A percentile compares a stretch with the other conserved stretches of the same genome.
phyloP scores from a whole-genome alignment of 2,888 invertebrate species.

The Drosophila pseudotakahashii region DNA sequence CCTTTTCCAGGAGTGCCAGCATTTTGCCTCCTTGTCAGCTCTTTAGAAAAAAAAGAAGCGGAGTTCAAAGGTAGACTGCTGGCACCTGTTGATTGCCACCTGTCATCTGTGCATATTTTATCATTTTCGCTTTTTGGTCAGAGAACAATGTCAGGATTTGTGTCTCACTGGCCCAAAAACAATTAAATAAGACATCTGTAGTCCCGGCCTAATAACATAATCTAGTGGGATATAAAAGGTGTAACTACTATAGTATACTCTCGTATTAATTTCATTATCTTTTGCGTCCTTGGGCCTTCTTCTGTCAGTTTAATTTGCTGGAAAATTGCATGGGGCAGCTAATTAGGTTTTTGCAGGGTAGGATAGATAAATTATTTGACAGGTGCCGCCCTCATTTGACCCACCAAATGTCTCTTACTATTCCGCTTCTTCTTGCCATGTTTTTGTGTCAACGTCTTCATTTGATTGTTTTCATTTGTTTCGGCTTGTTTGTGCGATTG shows the following conservation, averaged over 20 bases:
- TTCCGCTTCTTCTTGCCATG: constrained; percentile 1
- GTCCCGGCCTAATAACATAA: constrained; percentile 26
- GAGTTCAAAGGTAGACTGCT: constrained; percentile 15
- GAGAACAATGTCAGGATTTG: constrained; percentile 26
- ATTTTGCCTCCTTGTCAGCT: too few species aligned
- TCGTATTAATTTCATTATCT: constrained; percentile 28
- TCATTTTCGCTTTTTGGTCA: constrained; percentile 46
- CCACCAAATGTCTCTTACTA: constrained; percentile 23
- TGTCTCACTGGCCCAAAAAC: constrained; percentile 3
- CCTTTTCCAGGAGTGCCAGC: constrained; percentile 8
- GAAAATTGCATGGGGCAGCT: constrained; percentile 71
- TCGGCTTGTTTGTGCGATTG: constrained; percentile 13
- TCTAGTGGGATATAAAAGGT: constrained; percentile 31
- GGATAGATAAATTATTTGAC: constrained; percentile 68
- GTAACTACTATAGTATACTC: constrained; percentile 15
- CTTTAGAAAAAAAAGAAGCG: neutral
- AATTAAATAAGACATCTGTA: constrained; percentile 3
- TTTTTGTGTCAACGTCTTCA: constrained; percentile 55
- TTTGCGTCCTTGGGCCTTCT: constrained; percentile 27
- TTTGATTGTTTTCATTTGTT: constrained; percentile 42
- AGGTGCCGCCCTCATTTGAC: constrained; percentile 59
- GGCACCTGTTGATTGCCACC: constrained; percentile 68
- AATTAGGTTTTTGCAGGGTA: constrained; percentile 61
- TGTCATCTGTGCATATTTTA: constrained; percentile 63
- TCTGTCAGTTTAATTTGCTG: constrained; percentile 68